These are phyloP conservation scores for Physeter macrocephalus DNA, from an alignment of 2,113 vertebrate genomes.

Conservation along the genomic window DNA sequence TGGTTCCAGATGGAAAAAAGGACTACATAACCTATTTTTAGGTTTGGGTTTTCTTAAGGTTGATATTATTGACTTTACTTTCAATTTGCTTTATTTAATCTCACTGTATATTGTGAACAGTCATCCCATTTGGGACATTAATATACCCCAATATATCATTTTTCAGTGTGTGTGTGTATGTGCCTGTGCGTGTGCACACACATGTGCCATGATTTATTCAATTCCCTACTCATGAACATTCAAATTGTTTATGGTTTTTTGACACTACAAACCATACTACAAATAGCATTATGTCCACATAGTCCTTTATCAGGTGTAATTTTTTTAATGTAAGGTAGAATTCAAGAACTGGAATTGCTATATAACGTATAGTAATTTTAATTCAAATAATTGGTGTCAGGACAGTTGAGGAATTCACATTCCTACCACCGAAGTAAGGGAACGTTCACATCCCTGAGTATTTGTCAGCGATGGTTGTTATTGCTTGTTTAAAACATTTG, in stretches of 20 bases:
- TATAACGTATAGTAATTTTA: background rate
- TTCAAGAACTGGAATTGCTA: background rate
- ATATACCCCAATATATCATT: background rate
- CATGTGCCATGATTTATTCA: background rate
- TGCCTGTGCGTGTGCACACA: accelerated
- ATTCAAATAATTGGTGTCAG: background rate
- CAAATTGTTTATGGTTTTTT: background rate
- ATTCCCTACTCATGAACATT: background rate
- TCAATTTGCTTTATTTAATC: background rate
- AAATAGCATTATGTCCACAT: background rate
- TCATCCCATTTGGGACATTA: background rate
- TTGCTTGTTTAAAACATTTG: background rate
- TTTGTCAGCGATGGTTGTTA: background rate
- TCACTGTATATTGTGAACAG: background rate
- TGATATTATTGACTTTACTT: background rate
- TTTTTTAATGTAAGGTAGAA: background rate
- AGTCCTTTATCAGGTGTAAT: background rate
- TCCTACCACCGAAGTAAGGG: background rate
- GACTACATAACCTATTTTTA: background rate
- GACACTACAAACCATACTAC: background rate
- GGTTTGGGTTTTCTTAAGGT: background rate
- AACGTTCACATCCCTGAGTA: background rate
- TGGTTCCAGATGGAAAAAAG: background rate
- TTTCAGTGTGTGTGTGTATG: background rate
- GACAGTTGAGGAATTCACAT: background rate